phyloP scores from a whole-genome alignment of 2,113 vertebrate genomes.

The Dryoscopus gambensis region DNA sequence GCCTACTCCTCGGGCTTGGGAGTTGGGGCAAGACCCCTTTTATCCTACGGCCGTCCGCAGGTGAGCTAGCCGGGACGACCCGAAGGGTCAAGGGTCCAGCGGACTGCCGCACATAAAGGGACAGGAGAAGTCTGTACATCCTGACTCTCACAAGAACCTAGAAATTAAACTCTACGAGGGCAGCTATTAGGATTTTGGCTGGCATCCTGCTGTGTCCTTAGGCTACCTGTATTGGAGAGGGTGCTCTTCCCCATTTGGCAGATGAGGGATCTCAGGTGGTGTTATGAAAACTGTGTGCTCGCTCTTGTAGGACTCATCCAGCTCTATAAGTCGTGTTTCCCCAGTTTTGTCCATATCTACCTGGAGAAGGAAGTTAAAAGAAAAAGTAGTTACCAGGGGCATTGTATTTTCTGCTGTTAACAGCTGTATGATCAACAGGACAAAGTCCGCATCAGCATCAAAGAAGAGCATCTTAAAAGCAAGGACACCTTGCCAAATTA shows the following conservation, averaged over 20 bases:
- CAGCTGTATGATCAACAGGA: neutral
- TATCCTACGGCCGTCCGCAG: too few relatives aligned
- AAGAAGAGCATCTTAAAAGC: neutral
- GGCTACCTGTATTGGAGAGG: conserved; percentile 90
- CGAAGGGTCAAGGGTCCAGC: too few relatives aligned
- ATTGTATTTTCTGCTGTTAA: neutral
- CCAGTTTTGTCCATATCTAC: conserved; percentile 87
- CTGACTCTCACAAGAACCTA: neutral
- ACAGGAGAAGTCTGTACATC: neutral
- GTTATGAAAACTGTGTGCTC: conserved; percentile 98
- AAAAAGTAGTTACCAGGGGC: neutral
- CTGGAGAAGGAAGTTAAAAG: conserved; percentile 64
- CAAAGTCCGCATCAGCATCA: neutral
- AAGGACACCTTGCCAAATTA: neutral
- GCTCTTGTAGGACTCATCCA: conserved; percentile 93
- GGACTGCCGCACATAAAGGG: too few relatives aligned
- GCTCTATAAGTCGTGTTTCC: conserved; percentile 89
- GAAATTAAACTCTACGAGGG: neutral
- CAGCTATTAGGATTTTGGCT: neutral
- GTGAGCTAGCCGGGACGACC: too few relatives aligned
- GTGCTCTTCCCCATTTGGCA: conserved; percentile 89
- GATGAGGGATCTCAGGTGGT: conserved; percentile 91
- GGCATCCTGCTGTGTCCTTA: neutral
- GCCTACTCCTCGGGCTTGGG: too few relatives aligned
- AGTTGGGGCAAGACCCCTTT: too few relatives aligned